Base-by-base conservation (phyloP, 2,113 vertebrate genomes). In the Embiotoca jacksoni region DNA sequence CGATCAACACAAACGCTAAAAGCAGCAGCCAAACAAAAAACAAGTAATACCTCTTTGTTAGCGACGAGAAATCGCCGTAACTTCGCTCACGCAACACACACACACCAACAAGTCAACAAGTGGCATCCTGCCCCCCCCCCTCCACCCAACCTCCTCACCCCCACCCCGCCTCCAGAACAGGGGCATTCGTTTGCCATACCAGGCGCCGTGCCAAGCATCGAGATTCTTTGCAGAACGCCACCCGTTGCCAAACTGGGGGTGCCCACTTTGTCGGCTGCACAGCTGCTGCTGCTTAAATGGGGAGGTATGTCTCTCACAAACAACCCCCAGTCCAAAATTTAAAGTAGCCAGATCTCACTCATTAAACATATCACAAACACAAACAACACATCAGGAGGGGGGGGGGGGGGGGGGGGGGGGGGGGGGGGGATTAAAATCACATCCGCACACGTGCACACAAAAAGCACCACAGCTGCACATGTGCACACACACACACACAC, bases 31-130 rank as follows among this genome's bases (percentile, higher is more conserved):
- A 55, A 78, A 84, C 63, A 75, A 74, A 77, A 23, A 85, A 65
- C 55, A 78, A 82, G 72, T 8, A 1, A 52, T 31, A 52, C 52
- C 50, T 87, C 80, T 84, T 86, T 83, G 66, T 73, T 13, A 61
- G 66, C 75, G 36, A n/a, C 30, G 3, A 68, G 52, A 78, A 58
- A 80, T 75, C 37, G 37, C 49, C 56, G n/a, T 13, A 44, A 64
- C 57, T 11, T 7, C 53, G 14, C 56, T 62, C 78, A 46, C 55
- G 57, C 47, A 53, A 67, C 71, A 78, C 85, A 80, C 72, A 77
- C 56, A 67, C 71, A 85, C 64, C 80, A 69, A 64, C 82, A 70
- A 90, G 89, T 92, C 94, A 94, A 95, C 94, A 94, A 94, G 94
- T 95, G 92, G 91, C 86, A 88, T 80, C 55, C 84, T 30, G 3